Percentiles rank a stretch among this genome's conserved stretches.
phyloP scores from a whole-genome alignment of 2,797 vertebrate genomes.

The Paedocypris micromegethes region DNA sequence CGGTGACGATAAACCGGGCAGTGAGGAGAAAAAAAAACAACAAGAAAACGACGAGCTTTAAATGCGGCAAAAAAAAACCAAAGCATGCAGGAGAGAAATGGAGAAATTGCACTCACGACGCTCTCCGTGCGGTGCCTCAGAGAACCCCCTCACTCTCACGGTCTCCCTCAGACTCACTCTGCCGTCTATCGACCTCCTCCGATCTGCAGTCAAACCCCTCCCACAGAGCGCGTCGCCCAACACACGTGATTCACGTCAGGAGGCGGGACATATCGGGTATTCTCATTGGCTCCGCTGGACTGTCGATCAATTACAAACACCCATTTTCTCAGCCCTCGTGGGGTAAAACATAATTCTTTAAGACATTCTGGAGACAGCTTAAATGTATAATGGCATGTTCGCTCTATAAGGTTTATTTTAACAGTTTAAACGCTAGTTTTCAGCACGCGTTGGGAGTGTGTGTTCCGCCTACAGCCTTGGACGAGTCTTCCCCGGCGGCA shows the following conservation, averaged over 20 bases:
- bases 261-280: conserved; percentile 62
- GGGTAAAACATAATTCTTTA: conserved; percentile 45
- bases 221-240: conserved; percentile 64
- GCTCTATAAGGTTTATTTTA: not conserved
- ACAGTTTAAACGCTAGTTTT: conserved; percentile 10
- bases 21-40: conserved; percentile 2
- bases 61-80: not conserved
- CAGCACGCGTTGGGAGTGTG: conserved; percentile 8
- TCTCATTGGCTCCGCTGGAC: conserved; percentile 66
- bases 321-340: conserved; percentile 28
- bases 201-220: conserved; percentile 66
- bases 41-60: not conserved
- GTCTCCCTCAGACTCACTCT: conserved; percentile 67
- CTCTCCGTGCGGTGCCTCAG: conserved; percentile 60
- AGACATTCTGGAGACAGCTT: not conserved
- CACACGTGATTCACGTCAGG: conserved; percentile 68
- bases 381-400: not conserved
- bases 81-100: conserved; percentile 24
- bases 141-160: conserved; percentile 60
- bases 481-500: conserved; percentile 67
- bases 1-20: not conserved
- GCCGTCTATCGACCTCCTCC: conserved; percentile 65
- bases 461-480: conserved; percentile 55
- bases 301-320: conserved; percentile 72
- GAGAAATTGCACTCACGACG: conserved; percentile 66